A percentile compares a stretch with the other conserved stretches of the same genome.
phyloP scores from a whole-genome alignment of 2,797 vertebrate species.

The Pseudochirops cupreus region DNA sequence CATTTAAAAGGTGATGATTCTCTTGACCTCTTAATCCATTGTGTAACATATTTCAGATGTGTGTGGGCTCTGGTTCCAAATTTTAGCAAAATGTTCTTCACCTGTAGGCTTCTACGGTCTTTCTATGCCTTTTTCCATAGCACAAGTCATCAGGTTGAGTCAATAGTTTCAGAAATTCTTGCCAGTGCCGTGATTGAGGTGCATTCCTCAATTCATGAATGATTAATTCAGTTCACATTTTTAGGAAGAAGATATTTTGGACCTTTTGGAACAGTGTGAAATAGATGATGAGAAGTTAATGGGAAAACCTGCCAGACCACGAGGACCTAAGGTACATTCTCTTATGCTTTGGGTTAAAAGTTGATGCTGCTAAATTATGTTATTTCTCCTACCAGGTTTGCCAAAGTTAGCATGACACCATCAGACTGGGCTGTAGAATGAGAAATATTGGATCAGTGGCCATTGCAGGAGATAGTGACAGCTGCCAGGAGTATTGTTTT shows the following conservation, averaged over 20 bases:
- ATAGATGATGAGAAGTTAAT: slow-evolving; percentile 97
- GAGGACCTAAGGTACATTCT: slow-evolving; percentile 88
- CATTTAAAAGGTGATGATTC: background rate
- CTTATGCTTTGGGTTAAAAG: slow-evolving; percentile 21
- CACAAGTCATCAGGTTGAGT: background rate
- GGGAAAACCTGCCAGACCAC: slow-evolving; percentile 86
- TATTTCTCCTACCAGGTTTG: background rate
- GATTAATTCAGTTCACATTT: slow-evolving; percentile 42
- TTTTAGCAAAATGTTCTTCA: slow-evolving; percentile 49
- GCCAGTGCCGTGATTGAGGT: background rate
- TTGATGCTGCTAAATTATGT: background rate
- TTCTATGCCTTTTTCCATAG: slow-evolving; percentile 25
- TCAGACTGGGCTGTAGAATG: background rate
- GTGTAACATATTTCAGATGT: slow-evolving; percentile 8
- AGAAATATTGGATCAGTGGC: background rate
- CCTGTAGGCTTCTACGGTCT: background rate
- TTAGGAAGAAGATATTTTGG: slow-evolving; percentile 98
- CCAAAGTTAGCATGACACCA: background rate
- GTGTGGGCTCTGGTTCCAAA: background rate
- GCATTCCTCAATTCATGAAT: background rate
- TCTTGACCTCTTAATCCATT: slow-evolving; percentile 6
- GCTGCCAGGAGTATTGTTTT: background rate
- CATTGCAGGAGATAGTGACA: background rate
- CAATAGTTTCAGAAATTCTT: slow-evolving; percentile 39
- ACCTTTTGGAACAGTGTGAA: slow-evolving; percentile 98